Evolutionary conservation across 2,888 invertebrate genomes (phyloP).

Genomic region (Himalopsyche anomala): DNA sequence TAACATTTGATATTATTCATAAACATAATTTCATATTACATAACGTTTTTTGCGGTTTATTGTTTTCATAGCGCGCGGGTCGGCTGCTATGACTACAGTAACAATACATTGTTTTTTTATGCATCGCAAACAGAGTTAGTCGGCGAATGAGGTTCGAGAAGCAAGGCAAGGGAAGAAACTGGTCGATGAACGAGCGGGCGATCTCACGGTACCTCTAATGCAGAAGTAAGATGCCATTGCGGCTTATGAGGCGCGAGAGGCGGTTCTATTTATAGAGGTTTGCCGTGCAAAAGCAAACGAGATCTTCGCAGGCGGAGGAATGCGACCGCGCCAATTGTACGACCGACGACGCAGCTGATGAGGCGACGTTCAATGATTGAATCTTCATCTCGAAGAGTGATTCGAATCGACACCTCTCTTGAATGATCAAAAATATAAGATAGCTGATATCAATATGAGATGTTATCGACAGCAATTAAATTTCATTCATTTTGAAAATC

Average conservation of each 20-base stretch:
- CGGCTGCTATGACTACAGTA: background rate
- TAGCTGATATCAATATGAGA: too few relatives aligned
- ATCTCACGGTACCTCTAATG: constrained; percentile 47
- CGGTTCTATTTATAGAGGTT: constrained; percentile 43
- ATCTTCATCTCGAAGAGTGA: too few relatives aligned
- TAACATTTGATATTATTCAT: too few relatives aligned
- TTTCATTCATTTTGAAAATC: too few relatives aligned
- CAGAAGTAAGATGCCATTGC: constrained; percentile 24
- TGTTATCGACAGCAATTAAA: too few relatives aligned
- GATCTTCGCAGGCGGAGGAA: constrained; percentile 32
- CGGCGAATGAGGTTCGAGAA: background rate
- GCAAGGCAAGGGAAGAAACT: constrained; percentile 45
- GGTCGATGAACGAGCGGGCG: constrained; percentile 37
- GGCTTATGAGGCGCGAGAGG: constrained; percentile 50
- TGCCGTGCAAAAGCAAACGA: constrained; percentile 40
- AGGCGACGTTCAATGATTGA: background rate
- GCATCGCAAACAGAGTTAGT: background rate
- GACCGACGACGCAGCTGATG: background rate
- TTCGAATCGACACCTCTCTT: too few relatives aligned
- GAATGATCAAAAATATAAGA: too few relatives aligned
- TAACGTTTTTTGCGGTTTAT: constrained; percentile 23
- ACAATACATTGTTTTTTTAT: background rate
- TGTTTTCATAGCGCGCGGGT: constrained; percentile 11
- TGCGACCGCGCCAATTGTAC: constrained; percentile 38
- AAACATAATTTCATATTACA: too few relatives aligned